Evolutionary conservation across 37 sponge, comb jelly and placozoan species (phyloP).

Genomic region (Halichondria panicea): DNA sequence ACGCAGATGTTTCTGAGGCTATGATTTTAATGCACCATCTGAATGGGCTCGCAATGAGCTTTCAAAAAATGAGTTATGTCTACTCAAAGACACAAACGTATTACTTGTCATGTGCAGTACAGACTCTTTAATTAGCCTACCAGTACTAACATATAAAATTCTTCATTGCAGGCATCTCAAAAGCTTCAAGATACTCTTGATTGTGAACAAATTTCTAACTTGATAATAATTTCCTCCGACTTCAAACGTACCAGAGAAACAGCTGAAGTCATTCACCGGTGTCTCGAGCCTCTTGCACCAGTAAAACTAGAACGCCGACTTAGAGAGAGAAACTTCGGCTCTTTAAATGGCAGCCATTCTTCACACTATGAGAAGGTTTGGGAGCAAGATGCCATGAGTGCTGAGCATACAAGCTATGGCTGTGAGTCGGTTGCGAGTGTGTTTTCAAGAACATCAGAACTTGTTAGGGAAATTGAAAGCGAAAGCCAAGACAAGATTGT

Average conservation of each 20-base stretch:
- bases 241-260: slow-evolving; percentile 35
- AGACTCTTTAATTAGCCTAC: no score
- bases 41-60: no score
- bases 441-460: background rate
- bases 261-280: slow-evolving; percentile 13
- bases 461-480: slow-evolving; percentile 15
- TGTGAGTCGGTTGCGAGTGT: slow-evolving; percentile 38
- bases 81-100: no score
- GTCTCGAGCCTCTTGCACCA: background rate
- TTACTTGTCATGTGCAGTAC: no score
- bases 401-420: slow-evolving; percentile 1
- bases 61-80: no score
- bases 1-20: no score
- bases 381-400: slow-evolving; percentile 13
- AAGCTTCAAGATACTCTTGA: no score
- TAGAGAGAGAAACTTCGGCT: slow-evolving; percentile 18
- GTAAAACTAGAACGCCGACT: slow-evolving; percentile 1
- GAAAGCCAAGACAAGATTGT: background rate
- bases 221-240: slow-evolving; percentile 9
- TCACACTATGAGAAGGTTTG: background rate
- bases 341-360: background rate
- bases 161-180: no score
- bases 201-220: no score
- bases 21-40: no score
- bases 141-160: no score